Evolutionary conservation across 2,113 vertebrate genomes (phyloP).

Genomic region (Cnemophilus loriae): DNA sequence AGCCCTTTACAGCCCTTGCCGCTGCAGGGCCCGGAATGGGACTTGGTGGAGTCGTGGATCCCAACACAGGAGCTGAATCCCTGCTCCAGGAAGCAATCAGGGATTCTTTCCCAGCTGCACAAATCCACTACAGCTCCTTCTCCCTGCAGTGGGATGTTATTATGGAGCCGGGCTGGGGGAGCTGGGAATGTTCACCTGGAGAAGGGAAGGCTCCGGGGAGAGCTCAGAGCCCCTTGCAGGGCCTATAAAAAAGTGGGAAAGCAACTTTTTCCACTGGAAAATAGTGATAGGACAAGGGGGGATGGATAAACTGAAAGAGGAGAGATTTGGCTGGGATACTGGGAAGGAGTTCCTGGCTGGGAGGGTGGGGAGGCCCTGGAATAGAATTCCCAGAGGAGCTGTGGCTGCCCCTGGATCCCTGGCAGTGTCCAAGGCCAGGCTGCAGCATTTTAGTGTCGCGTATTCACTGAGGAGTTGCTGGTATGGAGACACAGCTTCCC

Average conservation of each 20-base stretch:
- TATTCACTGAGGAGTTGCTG: not conserved
- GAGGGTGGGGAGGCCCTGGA: not conserved
- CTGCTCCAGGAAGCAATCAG: fast-evolving
- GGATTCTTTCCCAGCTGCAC: not conserved
- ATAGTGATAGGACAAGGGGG: not conserved
- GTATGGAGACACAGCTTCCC: not conserved
- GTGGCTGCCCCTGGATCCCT: not conserved
- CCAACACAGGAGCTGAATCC: not conserved
- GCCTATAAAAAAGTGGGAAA: not conserved
- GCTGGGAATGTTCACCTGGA: not conserved
- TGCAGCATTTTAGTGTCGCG: not conserved
- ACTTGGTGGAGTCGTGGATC: not conserved
- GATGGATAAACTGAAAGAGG: not conserved
- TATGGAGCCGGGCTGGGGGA: not conserved
- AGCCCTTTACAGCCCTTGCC: not conserved
- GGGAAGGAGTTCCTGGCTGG: not conserved
- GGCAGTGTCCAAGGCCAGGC: not conserved
- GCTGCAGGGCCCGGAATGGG: not conserved
- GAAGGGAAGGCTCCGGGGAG: not conserved
- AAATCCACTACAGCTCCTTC: not conserved
- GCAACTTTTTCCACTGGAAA: not conserved
- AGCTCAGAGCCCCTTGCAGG: not conserved
- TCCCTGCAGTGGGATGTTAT: not conserved
- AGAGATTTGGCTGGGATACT: not conserved
- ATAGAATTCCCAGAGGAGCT: not conserved